Percentiles rank a stretch among this genome's conserved stretches.
phyloP scores from a whole-genome alignment of 2,113 vertebrate species.

The Rana temporaria region DNA sequence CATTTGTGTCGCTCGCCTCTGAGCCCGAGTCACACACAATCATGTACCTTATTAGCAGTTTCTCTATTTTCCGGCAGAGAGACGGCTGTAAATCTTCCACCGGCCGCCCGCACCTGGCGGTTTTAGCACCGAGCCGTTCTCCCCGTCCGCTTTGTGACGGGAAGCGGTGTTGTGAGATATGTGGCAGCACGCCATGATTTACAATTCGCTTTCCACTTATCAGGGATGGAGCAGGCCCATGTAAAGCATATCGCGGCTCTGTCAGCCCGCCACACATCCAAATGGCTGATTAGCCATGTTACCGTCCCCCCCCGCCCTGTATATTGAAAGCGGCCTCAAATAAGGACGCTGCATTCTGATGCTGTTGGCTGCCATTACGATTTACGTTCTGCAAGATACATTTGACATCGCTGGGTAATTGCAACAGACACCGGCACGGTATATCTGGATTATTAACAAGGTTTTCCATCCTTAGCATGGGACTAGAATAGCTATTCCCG shows the following conservation, averaged over 20 bases:
- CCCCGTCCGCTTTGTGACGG: not conserved
- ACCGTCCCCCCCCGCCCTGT: not conserved
- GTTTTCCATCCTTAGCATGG: no score
- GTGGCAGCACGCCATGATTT: not conserved
- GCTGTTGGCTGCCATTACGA: not conserved
- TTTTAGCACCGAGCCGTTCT: not conserved
- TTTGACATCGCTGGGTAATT: not conserved
- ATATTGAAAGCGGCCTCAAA: not conserved
- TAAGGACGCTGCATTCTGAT: not conserved
- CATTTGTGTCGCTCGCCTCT: no score
- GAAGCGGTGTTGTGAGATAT: not conserved
- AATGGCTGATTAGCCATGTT: slow-evolving; percentile 13
- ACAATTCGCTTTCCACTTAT: slow-evolving; percentile 2
- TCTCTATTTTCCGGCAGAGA: not conserved
- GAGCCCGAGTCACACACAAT: not conserved
- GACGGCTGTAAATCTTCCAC: not conserved
- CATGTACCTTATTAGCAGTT: not conserved
- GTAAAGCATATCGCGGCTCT: not conserved
- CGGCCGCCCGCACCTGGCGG: not conserved
- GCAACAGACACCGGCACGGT: not conserved
- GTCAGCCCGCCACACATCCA: not conserved
- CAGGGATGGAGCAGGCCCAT: not conserved
- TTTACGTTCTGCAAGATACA: not conserved
- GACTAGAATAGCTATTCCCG: no score
- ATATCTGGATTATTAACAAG: no score